Evolutionary conservation across 1,140 invertebrate species (phyloP).

Genomic region (Penaeus vannamei): DNA sequence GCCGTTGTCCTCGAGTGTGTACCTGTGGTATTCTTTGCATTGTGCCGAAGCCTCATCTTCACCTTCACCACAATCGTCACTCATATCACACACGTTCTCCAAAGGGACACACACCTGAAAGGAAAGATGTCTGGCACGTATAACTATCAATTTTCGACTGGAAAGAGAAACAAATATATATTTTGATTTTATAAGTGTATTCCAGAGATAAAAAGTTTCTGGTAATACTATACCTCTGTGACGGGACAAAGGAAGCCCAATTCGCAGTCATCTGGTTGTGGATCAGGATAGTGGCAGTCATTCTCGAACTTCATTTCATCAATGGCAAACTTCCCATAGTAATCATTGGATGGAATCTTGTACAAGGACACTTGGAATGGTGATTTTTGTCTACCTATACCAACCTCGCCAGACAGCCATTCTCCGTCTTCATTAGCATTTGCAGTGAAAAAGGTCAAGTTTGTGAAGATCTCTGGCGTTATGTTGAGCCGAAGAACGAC

Average conservation of each 20-base stretch:
- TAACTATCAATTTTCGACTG: not conserved
- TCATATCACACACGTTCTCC: slow-evolving; percentile 47
- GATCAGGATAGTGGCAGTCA: slow-evolving; percentile 42
- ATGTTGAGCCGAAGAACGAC: slow-evolving; percentile 47
- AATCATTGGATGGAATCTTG: slow-evolving; percentile 42
- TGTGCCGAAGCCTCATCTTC: slow-evolving; percentile 29
- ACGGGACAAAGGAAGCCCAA: slow-evolving; percentile 31
- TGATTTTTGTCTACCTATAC: slow-evolving; percentile 45
- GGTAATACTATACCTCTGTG: slow-evolving; percentile 38
- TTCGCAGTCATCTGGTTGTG: slow-evolving; percentile 23
- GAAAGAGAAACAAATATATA: not conserved
- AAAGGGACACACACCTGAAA: slow-evolving; percentile 44
- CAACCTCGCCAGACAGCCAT: slow-evolving; percentile 37
- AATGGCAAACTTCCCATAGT: slow-evolving; percentile 49
- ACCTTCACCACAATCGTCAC: slow-evolving; percentile 51
- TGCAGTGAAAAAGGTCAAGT: slow-evolving; percentile 47
- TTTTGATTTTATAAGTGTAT: not conserved
- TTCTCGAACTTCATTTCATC: slow-evolving; percentile 44
- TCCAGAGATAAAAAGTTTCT: not conserved
- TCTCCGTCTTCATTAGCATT: not conserved
- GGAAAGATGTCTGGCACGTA: not conserved
- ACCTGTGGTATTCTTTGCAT: slow-evolving; percentile 22
- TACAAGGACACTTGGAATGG: slow-evolving; percentile 53
- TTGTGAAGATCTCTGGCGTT: slow-evolving; percentile 32
- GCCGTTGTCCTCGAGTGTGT: slow-evolving; percentile 38